phyloP scores from a whole-genome alignment of 2,113 vertebrate genomes.

The Phycodurus eques region DNA sequence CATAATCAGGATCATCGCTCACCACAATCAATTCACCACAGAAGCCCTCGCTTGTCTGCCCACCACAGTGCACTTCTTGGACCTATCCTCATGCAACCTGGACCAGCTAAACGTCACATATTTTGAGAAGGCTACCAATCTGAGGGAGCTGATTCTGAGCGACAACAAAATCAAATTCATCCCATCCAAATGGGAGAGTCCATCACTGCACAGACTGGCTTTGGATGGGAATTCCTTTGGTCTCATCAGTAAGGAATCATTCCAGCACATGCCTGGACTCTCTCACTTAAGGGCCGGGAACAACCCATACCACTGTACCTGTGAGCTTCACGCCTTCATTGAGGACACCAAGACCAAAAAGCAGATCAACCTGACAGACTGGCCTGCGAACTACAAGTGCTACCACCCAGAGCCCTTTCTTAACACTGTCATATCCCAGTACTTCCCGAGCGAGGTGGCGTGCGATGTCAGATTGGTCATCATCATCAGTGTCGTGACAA shows the following conservation, averaged over 20 bases:
- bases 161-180: slow-evolving; percentile 87
- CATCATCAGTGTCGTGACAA: slow-evolving; percentile 70
- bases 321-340: slow-evolving; percentile 79
- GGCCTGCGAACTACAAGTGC: slow-evolving; percentile 79
- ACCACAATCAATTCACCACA: slow-evolving; percentile 64
- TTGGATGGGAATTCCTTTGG: slow-evolving; percentile 83
- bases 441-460: slow-evolving; percentile 60
- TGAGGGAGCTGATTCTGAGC: slow-evolving; percentile 71
- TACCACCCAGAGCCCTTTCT: slow-evolving; percentile 75
- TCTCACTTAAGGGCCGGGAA: slow-evolving; percentile 73
- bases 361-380: slow-evolving; percentile 71
- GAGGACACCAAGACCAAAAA: slow-evolving; percentile 56
- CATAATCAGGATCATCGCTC: slow-evolving; percentile 68
- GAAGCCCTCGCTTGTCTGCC: slow-evolving; percentile 75
- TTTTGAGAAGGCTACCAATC: slow-evolving; percentile 64
- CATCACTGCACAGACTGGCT: slow-evolving; percentile 57
- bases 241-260: slow-evolving; percentile 72
- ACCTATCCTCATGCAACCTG: slow-evolving; percentile 78
- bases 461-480: slow-evolving; percentile 78
- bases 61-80: slow-evolving; percentile 71
- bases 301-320: slow-evolving; percentile 85
- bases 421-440: slow-evolving; percentile 70
- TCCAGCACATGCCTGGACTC: slow-evolving; percentile 71
- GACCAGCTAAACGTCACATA: slow-evolving; percentile 75
- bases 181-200: slow-evolving; percentile 72